Evolutionary conservation across 2,113 vertebrate genomes (phyloP), one percentile per base, ranked within the genome.

Genomic region (Helogale parvula): DNA sequence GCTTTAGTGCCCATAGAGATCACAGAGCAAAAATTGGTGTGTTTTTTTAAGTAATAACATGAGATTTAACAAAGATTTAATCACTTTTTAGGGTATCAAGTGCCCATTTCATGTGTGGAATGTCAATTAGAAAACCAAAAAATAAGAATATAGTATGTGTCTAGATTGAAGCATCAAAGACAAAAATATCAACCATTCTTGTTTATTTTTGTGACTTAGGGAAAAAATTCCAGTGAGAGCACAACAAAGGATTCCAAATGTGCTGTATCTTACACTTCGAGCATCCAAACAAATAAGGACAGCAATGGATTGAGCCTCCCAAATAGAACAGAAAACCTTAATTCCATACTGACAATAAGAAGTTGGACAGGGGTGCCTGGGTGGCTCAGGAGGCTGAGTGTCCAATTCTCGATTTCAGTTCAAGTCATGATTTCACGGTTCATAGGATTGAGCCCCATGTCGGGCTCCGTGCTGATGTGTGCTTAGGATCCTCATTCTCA

Each of bases 141-240:
- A 79, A n/a, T 80, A 71, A 86, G 95, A 95, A 47, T 4, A 35
- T 0, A 33, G 2, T 77, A 63, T 83, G 57, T 16, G 16, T 89
- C 72, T 92, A 85, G 19, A 47, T 9, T 84, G 23, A 35, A 80
- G 31, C n/a, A 74, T 89, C 60, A 41, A 83, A 45, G 38, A 88
- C 47, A 97, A 92, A 96, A 93, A 95, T 13, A 79, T 29, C 31
- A 94, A 86, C 38, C 29, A 87, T n/a, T 35, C 47, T 72, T 71
- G 33, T 33, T 17, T 63, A 45, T 89, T 72, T 90, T 45, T 47
- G 17, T 50, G 21, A 15, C 15, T 52, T 74, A 15, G 4, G 29
- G 27, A 41, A 60, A 66, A 69, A 80, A 92, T n/a, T 88, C 50
- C 81, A 96, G 65, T 52, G 45, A 92, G 4, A 23, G 21, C 50